Conservation (phyloP, 2,113 vertebrate species). For the Carassius carassius region DNA sequence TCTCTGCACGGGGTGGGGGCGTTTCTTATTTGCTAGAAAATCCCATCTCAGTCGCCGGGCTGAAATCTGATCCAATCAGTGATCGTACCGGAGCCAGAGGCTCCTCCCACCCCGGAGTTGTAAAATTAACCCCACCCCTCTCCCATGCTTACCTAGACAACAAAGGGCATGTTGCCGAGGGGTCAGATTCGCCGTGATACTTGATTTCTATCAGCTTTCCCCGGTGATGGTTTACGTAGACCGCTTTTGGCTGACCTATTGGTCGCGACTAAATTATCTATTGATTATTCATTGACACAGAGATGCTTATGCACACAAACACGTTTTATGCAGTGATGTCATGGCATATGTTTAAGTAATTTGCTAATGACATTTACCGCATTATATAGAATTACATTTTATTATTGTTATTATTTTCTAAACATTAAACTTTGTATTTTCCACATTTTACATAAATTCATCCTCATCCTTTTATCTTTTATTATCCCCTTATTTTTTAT, state of each 20-base stretch:
- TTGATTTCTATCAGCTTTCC: conserved; percentile 26
- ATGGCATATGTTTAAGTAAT: background rate
- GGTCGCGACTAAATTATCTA: conserved; percentile 2
- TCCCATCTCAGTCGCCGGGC: conserved; percentile 70
- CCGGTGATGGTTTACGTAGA: conserved; percentile 37
- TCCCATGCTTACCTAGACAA: conserved; percentile 56
- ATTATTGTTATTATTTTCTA: background rate
- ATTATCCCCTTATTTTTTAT: background rate
- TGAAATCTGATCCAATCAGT: conserved; percentile 75
- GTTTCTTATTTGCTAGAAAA: conserved; percentile 66
- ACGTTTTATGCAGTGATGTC: background rate
- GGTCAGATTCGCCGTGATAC: conserved; percentile 29
- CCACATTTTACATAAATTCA: background rate
- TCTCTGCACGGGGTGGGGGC: conserved; percentile 70
- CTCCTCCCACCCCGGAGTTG: conserved; percentile 54
- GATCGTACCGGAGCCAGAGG: conserved; percentile 68
- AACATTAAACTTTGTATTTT: background rate
- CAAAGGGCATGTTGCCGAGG: conserved; percentile 56
- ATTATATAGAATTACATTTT: background rate
- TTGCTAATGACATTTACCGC: background rate
- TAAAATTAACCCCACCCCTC: conserved; percentile 63
- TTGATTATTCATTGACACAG: conserved; percentile 28
- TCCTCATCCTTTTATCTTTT: background rate
- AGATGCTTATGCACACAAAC: background rate
- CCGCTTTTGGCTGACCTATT: conserved; percentile 22